A percentile compares a stretch with the other conserved stretches of the same genome.
Evolutionary conservation across 2,888 invertebrate species (phyloP).

Genomic region (Heliconius ismenius): DNA sequence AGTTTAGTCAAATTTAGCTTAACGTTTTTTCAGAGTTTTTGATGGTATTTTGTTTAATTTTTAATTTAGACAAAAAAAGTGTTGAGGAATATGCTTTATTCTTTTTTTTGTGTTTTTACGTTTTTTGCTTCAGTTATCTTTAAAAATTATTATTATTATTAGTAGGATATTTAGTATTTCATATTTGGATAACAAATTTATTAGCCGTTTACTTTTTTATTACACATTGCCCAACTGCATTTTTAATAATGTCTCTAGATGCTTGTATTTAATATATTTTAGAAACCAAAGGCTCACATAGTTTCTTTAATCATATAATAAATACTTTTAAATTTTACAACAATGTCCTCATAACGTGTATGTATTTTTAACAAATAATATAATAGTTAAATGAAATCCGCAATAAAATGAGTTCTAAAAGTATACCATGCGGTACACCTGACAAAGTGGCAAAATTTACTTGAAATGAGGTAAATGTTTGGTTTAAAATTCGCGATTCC

Average conservation of each 20-base stretch:
- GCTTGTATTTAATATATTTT: too few species aligned
- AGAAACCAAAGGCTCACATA: too few species aligned
- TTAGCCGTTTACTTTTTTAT: too few species aligned
- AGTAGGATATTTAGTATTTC: too few species aligned
- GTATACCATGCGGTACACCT: conserved; percentile 15
- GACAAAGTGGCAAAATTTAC: conserved; percentile 26
- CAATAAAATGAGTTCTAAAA: conserved; percentile 1
- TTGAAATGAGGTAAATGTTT: conserved; percentile 29
- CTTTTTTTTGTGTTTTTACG: not conserved
- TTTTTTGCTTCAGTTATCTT: not conserved
- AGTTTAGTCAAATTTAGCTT: conserved; percentile 12
- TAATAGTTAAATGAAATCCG: not conserved
- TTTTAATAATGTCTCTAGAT: too few species aligned
- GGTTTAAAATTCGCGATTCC: conserved; percentile 39
- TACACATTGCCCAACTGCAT: too few species aligned
- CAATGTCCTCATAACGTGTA: too few species aligned
- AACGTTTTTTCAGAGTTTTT: conserved; percentile 3
- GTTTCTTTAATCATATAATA: too few species aligned
- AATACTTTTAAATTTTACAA: too few species aligned
- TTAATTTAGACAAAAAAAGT: not conserved
- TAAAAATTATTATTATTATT: too few species aligned
- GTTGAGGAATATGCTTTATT: not conserved
- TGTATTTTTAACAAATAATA: not conserved
- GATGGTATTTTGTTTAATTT: not conserved
- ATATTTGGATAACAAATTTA: too few species aligned